Evolutionary conservation across 2,113 vertebrate genomes (phyloP).

Genomic region (Pungitius pungitius): DNA sequence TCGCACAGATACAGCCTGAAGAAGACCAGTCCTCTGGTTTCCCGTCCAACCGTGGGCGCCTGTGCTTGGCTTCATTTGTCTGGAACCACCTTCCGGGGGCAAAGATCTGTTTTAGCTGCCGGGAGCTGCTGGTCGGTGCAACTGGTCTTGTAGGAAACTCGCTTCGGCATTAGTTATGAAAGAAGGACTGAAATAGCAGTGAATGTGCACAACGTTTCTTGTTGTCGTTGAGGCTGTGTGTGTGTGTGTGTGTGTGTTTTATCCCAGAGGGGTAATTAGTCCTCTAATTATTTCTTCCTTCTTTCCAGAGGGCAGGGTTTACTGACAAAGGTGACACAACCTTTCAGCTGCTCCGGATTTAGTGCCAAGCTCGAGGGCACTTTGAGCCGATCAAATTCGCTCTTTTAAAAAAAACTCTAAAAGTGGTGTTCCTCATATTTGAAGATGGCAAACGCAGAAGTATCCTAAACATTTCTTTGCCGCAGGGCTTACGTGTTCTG

Average conservation of each 20-base stretch:
- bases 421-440: neutral
- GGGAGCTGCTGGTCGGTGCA: slow-evolving; percentile 2
- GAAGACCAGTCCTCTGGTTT: slow-evolving; percentile 37
- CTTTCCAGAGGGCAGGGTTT: slow-evolving; percentile 23
- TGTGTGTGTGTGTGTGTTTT: slow-evolving; percentile 7
- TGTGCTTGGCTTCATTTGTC: slow-evolving; percentile 33
- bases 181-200: slow-evolving; percentile 26
- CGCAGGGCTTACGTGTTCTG: neutral
- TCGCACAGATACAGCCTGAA: slow-evolving; percentile 29
- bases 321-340: neutral
- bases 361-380: slow-evolving; percentile 10
- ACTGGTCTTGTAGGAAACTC: slow-evolving; percentile 34
- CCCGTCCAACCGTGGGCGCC: slow-evolving; percentile 49
- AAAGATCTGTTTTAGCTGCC: slow-evolving; percentile 47
- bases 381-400: neutral
- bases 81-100: slow-evolving; percentile 50
- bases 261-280: slow-evolving; percentile 51
- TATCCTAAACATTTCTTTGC: neutral
- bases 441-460: neutral
- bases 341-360: slow-evolving; percentile 6
- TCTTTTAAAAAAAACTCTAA: neutral
- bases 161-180: slow-evolving; percentile 31
- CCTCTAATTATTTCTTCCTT: slow-evolving; percentile 29
- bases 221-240: slow-evolving; percentile 10
- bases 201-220: slow-evolving; percentile 20